Evolutionary conservation across 2,113 vertebrate genomes (phyloP), one percentile per base, ranked within the genome.

Genomic region (Passer montanus): DNA sequence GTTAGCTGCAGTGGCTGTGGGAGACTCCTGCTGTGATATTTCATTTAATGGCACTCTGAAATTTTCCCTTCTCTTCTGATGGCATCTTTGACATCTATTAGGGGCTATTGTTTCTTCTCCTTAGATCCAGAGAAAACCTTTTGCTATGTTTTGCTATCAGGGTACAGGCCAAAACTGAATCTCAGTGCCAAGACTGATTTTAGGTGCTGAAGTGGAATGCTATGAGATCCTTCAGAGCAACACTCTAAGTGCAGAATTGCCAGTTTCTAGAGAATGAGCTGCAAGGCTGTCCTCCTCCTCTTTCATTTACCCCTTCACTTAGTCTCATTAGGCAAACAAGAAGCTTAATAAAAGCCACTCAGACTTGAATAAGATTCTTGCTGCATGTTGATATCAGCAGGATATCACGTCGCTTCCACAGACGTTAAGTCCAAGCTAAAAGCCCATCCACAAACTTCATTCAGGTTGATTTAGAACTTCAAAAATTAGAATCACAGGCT

Each of bases 271-370:
- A 75, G 58, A 79, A 43, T 22, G 33, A 63, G n/a, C 79, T 84
- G 41, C 37, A 46, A 46, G 53, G 60, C 69, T 74, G 9, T 85
- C 60, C 41, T 85, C 67, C 31, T 87, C 56, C 59, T 90, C 73
- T 84, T 86, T 84, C 79, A 75, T 84, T 93, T 86, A 74, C 27
- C 49, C 49, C 41, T 89, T 41, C 63, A 44, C 53, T 86, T 85
- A 55, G 55, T 90, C 86, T 96, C 83, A 88, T 83, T 90, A 94
- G 52, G 63, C 56, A 81, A 84, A 87, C 3, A 10, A 94, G 80
- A 59, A 92, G 77, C 80, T 90, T 95, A 79, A 91, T 93, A 87
- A 92, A 93, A 93, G 80, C 76, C 69, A 84, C 90, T 94, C 91
- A 82, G 89, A 66, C 80, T 93, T 67, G 83, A 92, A 56, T 85